Evolutionary conservation across 2,888 invertebrate genomes (phyloP).

Genomic region (Erynnis tages): DNA sequence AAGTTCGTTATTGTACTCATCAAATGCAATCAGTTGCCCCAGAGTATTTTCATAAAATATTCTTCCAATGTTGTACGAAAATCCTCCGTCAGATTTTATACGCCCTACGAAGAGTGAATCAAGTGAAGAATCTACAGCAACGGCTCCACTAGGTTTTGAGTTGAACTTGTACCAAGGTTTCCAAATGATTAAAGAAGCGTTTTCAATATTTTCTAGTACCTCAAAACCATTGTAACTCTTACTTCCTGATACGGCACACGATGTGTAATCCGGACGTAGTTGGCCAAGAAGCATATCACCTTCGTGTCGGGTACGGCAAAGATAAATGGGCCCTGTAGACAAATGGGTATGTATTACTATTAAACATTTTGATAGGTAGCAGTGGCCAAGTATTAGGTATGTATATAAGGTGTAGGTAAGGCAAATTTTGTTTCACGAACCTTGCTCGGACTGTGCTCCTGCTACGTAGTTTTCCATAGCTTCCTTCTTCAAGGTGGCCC

Average conservation of each 20-base stretch:
- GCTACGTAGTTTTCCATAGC: constrained; percentile 83
- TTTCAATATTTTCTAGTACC: constrained; percentile 88
- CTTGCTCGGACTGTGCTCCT: constrained; percentile 75
- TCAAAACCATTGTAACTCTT: constrained; percentile 84
- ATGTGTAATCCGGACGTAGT: constrained; percentile 79
- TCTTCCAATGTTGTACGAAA: constrained; percentile 85
- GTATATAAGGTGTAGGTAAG: neutral
- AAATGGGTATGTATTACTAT: constrained; percentile 12
- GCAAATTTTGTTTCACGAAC: too few species aligned
- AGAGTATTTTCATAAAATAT: constrained; percentile 84
- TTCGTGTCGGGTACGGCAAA: constrained; percentile 87
- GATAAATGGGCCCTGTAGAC: constrained; percentile 81
- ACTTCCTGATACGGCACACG: constrained; percentile 84
- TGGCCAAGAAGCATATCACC: constrained; percentile 89
- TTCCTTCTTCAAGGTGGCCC: constrained; percentile 82
- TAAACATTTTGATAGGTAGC: too few species aligned
- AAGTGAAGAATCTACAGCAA: constrained; percentile 77
- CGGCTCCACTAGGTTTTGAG: constrained; percentile 85
- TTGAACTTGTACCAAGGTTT: constrained; percentile 86
- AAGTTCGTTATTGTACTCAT: constrained; percentile 81
- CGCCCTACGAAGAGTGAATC: constrained; percentile 68
- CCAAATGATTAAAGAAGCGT: constrained; percentile 89
- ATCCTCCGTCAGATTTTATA: constrained; percentile 54
- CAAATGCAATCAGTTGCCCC: constrained; percentile 86
- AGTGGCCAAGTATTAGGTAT: too few species aligned